Conservation (phyloP, 2,888 invertebrate genomes). For the Ectropis crepuscularia region DNA sequence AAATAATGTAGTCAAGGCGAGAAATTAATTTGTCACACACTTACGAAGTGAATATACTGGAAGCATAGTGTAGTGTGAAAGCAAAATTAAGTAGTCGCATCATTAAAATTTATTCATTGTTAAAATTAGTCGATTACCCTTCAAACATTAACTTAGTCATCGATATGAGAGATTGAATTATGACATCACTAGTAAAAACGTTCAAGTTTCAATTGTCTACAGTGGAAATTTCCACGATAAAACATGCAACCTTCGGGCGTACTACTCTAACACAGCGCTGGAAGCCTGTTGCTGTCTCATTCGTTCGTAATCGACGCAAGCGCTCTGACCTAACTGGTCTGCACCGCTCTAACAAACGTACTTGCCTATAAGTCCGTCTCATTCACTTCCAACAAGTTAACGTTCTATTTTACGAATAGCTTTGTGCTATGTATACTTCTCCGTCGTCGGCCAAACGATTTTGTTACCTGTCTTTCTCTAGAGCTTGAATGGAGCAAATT, state of each 20-base stretch:
- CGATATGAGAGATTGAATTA: conserved; percentile 46
- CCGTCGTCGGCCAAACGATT: conserved; percentile 82
- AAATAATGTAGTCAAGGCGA: background rate
- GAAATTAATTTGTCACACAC: background rate
- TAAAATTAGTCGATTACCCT: background rate
- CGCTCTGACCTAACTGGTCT: conserved; percentile 77
- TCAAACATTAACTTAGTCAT: conserved; percentile 26
- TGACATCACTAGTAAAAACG: conserved; percentile 60
- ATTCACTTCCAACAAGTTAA: conserved; percentile 65
- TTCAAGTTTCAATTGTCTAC: conserved; percentile 83
- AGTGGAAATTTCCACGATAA: conserved; percentile 83
- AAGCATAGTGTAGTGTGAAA: too few species aligned
- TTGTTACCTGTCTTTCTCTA: conserved; percentile 84
- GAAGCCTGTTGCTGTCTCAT: conserved; percentile 61
- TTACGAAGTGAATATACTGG: background rate
- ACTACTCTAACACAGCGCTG: conserved; percentile 58
- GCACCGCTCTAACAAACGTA: conserved; percentile 61
- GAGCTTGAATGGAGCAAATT: conserved; percentile 81
- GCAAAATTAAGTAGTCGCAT: too few species aligned
- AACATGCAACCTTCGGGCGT: conserved; percentile 77
- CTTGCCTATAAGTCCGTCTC: conserved; percentile 63
- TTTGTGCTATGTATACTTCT: conserved; percentile 84
- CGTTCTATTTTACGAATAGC: conserved; percentile 85
- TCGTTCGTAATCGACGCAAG: conserved; percentile 74
- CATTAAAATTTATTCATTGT: too few species aligned